These are phyloP conservation scores for Ptilodon capucinus DNA, from an alignment of 2,888 invertebrate genomes.

Conservation along the genomic window DNA sequence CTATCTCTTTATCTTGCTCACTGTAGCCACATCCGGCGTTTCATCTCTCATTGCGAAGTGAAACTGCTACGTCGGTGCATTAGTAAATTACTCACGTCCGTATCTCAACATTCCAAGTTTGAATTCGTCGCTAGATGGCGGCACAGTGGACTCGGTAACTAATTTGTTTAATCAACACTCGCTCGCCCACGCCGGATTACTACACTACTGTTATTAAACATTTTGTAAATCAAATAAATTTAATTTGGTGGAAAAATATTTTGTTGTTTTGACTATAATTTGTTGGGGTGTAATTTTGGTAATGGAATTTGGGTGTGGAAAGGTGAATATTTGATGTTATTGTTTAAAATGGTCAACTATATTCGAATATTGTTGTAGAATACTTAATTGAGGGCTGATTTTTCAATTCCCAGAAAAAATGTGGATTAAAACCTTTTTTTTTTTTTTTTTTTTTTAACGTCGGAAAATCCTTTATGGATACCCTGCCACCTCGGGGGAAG, in stretches of 20 bases:
- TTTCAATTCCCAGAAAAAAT: background rate
- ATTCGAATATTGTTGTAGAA: too few species aligned
- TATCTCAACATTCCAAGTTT: conserved; percentile 66
- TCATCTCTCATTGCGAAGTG: conserved; percentile 57
- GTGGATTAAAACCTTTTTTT: too few species aligned
- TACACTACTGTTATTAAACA: conserved; percentile 29
- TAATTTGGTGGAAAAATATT: conserved; percentile 17
- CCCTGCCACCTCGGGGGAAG: too few species aligned
- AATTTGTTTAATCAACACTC: conserved; percentile 72
- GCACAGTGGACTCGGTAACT: conserved; percentile 58
- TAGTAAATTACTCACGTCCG: conserved; percentile 80
- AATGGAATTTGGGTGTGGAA: background rate
- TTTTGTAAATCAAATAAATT: conserved; percentile 25
- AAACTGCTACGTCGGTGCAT: conserved; percentile 67
- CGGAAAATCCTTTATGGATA: too few species aligned
- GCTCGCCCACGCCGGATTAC: conserved; percentile 23
- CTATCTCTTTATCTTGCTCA: background rate
- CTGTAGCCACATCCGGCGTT: conserved; percentile 28
- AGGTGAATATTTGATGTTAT: background rate
- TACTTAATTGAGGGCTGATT: background rate
- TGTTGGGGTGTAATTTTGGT: background rate
- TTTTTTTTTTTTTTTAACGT: too few species aligned
- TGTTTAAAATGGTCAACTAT: too few species aligned
- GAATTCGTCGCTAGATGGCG: conserved; percentile 73
- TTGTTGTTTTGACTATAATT: conserved; percentile 2